A percentile compares a stretch with the other conserved stretches of the same genome.
Evolutionary conservation across 2,797 vertebrate genomes (phyloP).

Genomic region (Rhinella marina): DNA sequence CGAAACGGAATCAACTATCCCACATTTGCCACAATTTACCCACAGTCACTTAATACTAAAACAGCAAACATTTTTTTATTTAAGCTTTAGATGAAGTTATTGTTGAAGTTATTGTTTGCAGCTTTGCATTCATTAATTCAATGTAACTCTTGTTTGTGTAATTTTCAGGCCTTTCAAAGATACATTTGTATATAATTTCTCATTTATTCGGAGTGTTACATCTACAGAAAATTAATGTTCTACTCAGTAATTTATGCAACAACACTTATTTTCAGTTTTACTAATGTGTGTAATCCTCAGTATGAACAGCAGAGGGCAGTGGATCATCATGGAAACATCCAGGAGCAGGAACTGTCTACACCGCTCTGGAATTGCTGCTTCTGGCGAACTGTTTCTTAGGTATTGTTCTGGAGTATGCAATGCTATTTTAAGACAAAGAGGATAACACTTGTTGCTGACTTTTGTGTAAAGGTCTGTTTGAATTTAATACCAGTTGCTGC

Average conservation of each 20-base stretch:
- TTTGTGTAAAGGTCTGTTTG: background rate
- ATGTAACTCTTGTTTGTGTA: background rate
- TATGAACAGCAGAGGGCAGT: conserved; percentile 18
- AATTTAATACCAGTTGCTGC: background rate
- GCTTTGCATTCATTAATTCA: background rate
- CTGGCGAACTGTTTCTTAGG: background rate
- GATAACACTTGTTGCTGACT: background rate
- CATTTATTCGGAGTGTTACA: conserved; percentile 4
- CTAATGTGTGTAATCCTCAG: background rate
- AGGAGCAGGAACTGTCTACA: background rate
- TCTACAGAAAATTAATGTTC: conserved; percentile 24
- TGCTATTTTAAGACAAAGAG: background rate
- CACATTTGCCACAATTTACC: background rate
- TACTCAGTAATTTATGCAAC: background rate
- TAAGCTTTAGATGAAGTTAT: background rate
- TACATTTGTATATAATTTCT: conserved; percentile 14
- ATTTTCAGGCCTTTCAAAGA: conserved; percentile 7
- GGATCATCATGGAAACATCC: background rate
- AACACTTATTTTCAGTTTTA: background rate
- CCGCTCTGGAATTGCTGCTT: background rate
- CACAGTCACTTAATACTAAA: background rate
- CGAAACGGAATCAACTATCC: background rate
- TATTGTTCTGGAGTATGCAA: conserved; percentile 4
- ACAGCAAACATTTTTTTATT: background rate
- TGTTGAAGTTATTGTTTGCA: background rate